A percentile compares a stretch with the other conserved stretches of the same genome.
Evolutionary conservation across 2,113 vertebrate genomes (phyloP).

Genomic region (Promerops cafer): DNA sequence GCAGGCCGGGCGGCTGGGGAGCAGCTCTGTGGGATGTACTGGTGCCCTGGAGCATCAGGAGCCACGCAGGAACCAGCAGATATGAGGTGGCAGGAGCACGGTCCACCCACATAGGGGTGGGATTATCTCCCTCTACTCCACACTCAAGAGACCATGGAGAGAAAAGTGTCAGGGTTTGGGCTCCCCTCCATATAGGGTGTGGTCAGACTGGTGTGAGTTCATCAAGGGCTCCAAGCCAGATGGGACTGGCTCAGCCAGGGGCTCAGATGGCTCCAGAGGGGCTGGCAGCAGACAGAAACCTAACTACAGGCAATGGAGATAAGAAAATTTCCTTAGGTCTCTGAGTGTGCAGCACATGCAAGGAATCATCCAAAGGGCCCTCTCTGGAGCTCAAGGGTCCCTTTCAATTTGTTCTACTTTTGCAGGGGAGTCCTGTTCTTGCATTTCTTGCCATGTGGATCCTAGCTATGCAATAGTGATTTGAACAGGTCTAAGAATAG

Average conservation of each 20-base stretch:
- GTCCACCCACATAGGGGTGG: too few species aligned
- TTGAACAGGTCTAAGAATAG: neutral
- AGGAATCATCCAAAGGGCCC: neutral
- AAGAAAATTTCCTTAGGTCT: neutral
- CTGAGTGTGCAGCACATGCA: neutral
- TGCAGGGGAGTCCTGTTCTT: neutral
- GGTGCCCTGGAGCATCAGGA: neutral
- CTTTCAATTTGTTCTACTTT: neutral
- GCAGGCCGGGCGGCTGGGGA: neutral
- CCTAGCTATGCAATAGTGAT: neutral
- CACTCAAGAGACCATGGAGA: rapidly evolving
- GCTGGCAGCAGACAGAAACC: neutral
- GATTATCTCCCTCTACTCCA: rapidly evolving
- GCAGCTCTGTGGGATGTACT: rapidly evolving
- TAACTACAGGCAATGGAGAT: neutral
- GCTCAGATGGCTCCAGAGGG: neutral
- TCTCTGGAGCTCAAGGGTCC: neutral
- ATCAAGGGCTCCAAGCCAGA: neutral
- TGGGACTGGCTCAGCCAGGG: neutral
- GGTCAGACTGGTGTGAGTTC: neutral
- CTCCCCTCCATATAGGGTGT: rapidly evolving
- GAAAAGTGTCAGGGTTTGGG: neutral
- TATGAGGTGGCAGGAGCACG: rapidly evolving
- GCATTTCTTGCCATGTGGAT: neutral
- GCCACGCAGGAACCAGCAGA: neutral